Evolutionary conservation across 2,113 vertebrate species (phyloP).

Genomic region (Pelusios castaneus): DNA sequence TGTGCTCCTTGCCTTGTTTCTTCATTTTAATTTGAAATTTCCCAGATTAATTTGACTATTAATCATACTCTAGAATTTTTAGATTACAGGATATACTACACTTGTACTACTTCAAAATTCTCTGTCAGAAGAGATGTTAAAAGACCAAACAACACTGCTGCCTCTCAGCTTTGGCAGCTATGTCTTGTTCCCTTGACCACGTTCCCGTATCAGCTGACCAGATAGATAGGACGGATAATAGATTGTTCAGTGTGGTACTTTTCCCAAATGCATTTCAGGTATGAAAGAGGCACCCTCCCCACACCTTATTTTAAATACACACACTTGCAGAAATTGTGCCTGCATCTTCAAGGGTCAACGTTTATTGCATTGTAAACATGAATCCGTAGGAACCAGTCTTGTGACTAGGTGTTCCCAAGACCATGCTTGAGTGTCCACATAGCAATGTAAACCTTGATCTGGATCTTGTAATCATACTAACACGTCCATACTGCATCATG

Average conservation of each 20-base stretch:
- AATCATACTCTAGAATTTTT: not conserved
- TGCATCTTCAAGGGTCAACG: not conserved
- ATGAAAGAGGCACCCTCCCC: not conserved
- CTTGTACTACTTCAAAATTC: not conserved
- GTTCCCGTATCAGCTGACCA: not conserved
- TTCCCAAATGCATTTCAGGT: not conserved
- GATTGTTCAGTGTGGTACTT: not conserved
- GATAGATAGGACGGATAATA: not conserved
- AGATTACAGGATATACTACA: not conserved
- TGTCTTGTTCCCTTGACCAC: not conserved
- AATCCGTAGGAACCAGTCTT: not conserved
- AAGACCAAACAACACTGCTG: not conserved
- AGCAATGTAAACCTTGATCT: not conserved
- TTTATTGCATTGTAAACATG: not conserved
- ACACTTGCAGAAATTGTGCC: not conserved
- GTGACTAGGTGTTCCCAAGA: not conserved
- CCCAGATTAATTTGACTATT: not conserved
- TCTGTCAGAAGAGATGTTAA: not conserved
- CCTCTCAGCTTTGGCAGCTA: not conserved
- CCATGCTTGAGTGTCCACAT: not conserved
- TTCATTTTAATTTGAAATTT: not conserved
- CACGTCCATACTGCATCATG: not conserved
- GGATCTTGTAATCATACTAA: not conserved
- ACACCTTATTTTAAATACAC: not conserved
- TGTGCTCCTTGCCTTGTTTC: not conserved